Evolutionary conservation across 1,140 invertebrate species (phyloP).

Genomic region (Phymastichus coffea): DNA sequence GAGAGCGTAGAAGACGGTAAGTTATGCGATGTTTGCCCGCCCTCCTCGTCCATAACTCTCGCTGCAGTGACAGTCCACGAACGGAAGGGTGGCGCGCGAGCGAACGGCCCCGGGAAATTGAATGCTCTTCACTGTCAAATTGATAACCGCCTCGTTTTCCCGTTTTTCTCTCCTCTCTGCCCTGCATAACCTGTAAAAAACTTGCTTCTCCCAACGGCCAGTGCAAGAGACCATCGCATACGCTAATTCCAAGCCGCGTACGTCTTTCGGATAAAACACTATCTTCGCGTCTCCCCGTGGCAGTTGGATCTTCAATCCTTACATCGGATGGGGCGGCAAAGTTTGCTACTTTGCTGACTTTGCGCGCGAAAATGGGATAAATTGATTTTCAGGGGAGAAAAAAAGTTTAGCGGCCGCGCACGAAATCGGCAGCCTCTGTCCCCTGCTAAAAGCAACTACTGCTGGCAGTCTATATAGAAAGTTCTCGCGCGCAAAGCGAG

Average conservation of each 20-base stretch:
- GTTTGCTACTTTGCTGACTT: too few relatives aligned
- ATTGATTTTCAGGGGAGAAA: too few relatives aligned
- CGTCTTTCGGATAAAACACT: too few relatives aligned
- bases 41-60: slow-evolving; percentile 45
- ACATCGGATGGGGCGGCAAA: too few relatives aligned
- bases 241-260: too few relatives aligned
- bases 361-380: too few relatives aligned
- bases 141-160: slow-evolving; percentile 32
- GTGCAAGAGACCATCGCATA: too few relatives aligned
- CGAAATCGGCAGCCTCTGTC: slow-evolving; percentile 4
- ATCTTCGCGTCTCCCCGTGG: too few relatives aligned
- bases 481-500: background rate
- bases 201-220: too few relatives aligned
- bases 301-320: too few relatives aligned
- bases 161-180: slow-evolving; percentile 26
- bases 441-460: background rate
- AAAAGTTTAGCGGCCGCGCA: background rate
- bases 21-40: slow-evolving; percentile 46
- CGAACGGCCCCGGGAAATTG: slow-evolving; percentile 37
- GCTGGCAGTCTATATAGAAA: background rate
- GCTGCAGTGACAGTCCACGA: slow-evolving; percentile 40
- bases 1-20: slow-evolving; percentile 32
- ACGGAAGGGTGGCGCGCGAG: slow-evolving; percentile 35
- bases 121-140: slow-evolving; percentile 42
- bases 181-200: too few relatives aligned